Percentiles rank a stretch among this genome's conserved stretches.
Conservation (phyloP, 2,888 invertebrate species). For the Antheraea yamamai region DNA sequence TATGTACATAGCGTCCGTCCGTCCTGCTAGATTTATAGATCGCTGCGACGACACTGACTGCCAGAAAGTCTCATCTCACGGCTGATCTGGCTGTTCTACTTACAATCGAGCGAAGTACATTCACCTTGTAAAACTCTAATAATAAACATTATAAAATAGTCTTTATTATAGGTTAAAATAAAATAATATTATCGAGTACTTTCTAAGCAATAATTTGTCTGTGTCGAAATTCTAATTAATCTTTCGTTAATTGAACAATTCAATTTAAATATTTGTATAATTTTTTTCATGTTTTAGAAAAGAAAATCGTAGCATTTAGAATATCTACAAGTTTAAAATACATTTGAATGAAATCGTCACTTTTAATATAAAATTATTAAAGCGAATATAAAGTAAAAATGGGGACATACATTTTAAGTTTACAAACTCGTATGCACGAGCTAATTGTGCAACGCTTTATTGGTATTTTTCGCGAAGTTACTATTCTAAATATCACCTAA, state of each 20-base stretch:
- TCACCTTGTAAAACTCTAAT: neutral
- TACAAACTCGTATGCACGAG: neutral
- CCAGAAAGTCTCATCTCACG: neutral
- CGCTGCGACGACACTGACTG: neutral
- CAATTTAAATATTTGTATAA: neutral
- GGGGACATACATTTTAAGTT: neutral
- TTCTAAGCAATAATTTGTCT: no score
- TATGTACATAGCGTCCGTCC: neutral
- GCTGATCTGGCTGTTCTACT: neutral
- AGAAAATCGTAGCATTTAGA: neutral
- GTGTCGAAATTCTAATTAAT: neutral
- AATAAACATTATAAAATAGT: neutral
- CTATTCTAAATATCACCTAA: constrained; percentile 9
- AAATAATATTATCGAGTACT: no score
- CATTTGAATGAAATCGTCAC: neutral
- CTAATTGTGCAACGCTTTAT: neutral
- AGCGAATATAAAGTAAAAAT: neutral
- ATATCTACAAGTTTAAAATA: neutral
- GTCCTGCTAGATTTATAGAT: neutral
- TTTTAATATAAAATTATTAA: neutral
- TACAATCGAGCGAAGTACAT: neutral
- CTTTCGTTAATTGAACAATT: neutral
- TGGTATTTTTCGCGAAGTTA: neutral
- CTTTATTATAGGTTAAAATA: no score
- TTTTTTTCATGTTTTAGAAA: neutral